A percentile compares a stretch with the other conserved stretches of the same genome.
phyloP scores from a whole-genome alignment of 2,113 vertebrate species.

The Callopanchax toddi region DNA sequence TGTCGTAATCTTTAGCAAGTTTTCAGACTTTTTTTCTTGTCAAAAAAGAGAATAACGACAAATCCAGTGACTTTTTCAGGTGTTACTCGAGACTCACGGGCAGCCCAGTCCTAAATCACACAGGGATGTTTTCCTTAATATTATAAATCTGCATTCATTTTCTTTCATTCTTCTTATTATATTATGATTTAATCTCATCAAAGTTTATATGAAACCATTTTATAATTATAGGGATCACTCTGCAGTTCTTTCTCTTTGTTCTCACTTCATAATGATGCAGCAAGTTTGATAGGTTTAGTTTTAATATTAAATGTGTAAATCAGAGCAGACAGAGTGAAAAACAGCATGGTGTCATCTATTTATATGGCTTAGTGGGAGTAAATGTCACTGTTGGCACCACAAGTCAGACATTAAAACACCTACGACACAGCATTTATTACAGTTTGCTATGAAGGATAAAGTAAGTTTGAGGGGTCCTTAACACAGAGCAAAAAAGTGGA shows the following conservation, averaged over 20 bases:
- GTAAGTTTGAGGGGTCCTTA: conserved; percentile 12
- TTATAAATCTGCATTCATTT: no score
- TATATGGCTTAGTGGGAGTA: conserved; percentile 31
- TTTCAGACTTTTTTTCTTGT: no score
- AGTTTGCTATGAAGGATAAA: conserved; percentile 8
- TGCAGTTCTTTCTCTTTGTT: background rate
- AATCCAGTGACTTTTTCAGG: no score
- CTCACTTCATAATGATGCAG: background rate
- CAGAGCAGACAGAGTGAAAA: conserved; percentile 1
- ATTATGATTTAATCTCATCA: background rate
- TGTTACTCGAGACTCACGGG: no score
- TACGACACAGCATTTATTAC: conserved; percentile 13
- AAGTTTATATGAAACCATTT: background rate
- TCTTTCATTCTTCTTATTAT: background rate
- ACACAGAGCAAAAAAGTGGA: conserved; percentile 21
- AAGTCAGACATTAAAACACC: conserved; percentile 31
- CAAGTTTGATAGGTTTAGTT: background rate
- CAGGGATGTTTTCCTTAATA: no score
- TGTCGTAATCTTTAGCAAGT: no score
- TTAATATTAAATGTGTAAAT: background rate
- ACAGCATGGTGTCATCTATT: conserved; percentile 21
- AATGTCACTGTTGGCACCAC: conserved; percentile 28
- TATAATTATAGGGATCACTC: background rate
- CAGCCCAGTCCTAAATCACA: no score
- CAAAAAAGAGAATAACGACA: no score